Evolutionary conservation across 2,113 vertebrate species (phyloP), one percentile per base, ranked within the genome.

Genomic region (Chascanopsetta lugubris): DNA sequence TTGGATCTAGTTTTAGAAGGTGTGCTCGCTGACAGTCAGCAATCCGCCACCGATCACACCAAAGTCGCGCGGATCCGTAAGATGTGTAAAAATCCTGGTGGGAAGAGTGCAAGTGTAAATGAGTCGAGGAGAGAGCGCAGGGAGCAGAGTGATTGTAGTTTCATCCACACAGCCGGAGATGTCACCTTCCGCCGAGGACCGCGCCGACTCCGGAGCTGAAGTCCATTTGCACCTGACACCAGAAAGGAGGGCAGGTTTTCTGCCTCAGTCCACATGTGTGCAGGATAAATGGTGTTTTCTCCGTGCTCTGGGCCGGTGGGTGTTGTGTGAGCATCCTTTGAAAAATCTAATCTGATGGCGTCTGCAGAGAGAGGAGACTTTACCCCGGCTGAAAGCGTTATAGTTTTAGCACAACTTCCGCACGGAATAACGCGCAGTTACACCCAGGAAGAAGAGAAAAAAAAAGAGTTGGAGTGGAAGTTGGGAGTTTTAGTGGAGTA

Each of bases 1-100:
- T 72, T 61, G 74, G 68, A 81, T 83, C 77, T 83, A 60, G 76
- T 77, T 76, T 85, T 83, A 66, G 76, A 78, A 78, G 71, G 63
- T 86, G 77, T 85, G 84, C n/a, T n/a, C n/a, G n/a, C 85, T 86
- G 86, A 87, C 84, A 85, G 89, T 89, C 87, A 88, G 87, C 82
- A 81, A 84, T 84, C 80, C 49, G 42, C 65, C 66, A 72, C 85
- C 69, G 85, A 79, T 86, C 84, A 80, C 88, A 86, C 68, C 81
- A 75, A 75, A 85, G 75, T 87, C 69, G 61, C 81, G 85, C 61
- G 69, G 87, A 88, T 85, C 72, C 50, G 67, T 77, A 74, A 87
- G 87, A 90, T 84, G 85, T 87, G 82, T 82, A 83, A 87, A 86
- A 81, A 13, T 79, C 79, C 77, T 81, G 57, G 78, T 81, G 82